Evolutionary conservation across 1,140 invertebrate species (phyloP).

Genomic region (Teleopsis dalmanni): DNA sequence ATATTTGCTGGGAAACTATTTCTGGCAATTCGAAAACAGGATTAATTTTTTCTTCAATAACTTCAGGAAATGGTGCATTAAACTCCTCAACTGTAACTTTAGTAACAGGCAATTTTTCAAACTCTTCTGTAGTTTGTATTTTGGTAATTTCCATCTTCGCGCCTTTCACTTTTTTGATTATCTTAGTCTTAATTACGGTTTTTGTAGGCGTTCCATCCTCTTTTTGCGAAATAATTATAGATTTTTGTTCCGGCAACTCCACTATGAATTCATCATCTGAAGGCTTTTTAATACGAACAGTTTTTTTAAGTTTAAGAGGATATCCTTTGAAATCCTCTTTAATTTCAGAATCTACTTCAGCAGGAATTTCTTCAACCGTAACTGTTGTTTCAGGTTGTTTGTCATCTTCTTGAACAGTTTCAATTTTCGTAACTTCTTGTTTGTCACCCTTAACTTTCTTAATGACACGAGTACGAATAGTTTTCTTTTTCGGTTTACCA

Average conservation of each 20-base stretch:
- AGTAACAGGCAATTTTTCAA: constrained; percentile 41
- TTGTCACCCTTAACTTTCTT: constrained; percentile 41
- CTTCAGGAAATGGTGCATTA: constrained; percentile 29
- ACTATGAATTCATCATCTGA: constrained; percentile 27
- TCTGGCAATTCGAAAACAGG: constrained; percentile 28
- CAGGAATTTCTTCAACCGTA: constrained; percentile 27
- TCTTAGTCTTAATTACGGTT: constrained; percentile 44
- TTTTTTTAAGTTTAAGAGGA: constrained; percentile 24
- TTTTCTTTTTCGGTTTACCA: constrained; percentile 19
- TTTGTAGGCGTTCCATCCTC: constrained; percentile 42
- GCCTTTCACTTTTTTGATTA: constrained; percentile 42
- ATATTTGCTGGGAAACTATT: too few species aligned
- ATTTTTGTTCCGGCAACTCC: constrained; percentile 32
- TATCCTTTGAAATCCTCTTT: too few species aligned
- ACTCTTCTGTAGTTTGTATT: constrained; percentile 44
- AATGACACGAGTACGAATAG: constrained; percentile 34
- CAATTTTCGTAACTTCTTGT: constrained; percentile 43
- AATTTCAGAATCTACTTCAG: constrained; percentile 10
- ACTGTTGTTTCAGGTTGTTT: constrained; percentile 40
- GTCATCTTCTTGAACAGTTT: constrained; percentile 45
- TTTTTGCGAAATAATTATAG: constrained; percentile 34
- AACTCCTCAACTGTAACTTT: constrained; percentile 39
- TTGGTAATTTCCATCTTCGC: constrained; percentile 45
- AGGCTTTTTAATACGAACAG: constrained; percentile 12
- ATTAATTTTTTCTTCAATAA: constrained; percentile 33